Conservation (phyloP, 1,140 invertebrate genomes). For the Caerostris darwini region DNA sequence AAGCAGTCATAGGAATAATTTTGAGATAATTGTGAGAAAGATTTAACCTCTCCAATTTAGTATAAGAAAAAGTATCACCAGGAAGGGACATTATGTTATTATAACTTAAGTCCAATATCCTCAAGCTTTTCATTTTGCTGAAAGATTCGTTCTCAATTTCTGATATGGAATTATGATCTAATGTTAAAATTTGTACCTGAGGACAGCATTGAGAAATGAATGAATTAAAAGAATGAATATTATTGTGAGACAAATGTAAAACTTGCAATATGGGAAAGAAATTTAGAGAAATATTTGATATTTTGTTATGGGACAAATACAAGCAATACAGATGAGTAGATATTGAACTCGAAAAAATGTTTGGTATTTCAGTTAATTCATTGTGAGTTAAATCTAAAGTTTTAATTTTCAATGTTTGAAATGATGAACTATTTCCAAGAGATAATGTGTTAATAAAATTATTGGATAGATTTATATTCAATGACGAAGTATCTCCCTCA, state of each 20-base stretch:
- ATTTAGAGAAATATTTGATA: constrained; percentile 81
- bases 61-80: constrained; percentile 79
- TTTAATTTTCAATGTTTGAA: background rate
- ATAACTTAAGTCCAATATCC: constrained; percentile 87
- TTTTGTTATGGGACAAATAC: constrained; percentile 88
- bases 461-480: constrained; percentile 69
- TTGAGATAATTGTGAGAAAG: constrained; percentile 73
- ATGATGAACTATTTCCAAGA: background rate
- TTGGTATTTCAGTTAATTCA: constrained; percentile 89
- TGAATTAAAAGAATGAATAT: constrained; percentile 83
- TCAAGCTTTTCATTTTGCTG: constrained; percentile 5
- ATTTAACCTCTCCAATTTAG: constrained; percentile 74
- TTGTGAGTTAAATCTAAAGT: constrained; percentile 92
- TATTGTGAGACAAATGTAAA: constrained; percentile 84
- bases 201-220: constrained; percentile 79
- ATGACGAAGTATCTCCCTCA: background rate
- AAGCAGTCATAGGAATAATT: background rate
- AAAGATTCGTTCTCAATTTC: constrained; percentile 11
- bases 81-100: constrained; percentile 90
- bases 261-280: constrained; percentile 80
- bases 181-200: constrained; percentile 80
- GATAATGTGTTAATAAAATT: constrained; percentile 19
- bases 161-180: constrained; percentile 85
- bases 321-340: constrained; percentile 90
- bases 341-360: constrained; percentile 90